These are phyloP conservation scores for Chauna torquata DNA, from an alignment of 2,113 vertebrate species.

Conservation along the genomic window DNA sequence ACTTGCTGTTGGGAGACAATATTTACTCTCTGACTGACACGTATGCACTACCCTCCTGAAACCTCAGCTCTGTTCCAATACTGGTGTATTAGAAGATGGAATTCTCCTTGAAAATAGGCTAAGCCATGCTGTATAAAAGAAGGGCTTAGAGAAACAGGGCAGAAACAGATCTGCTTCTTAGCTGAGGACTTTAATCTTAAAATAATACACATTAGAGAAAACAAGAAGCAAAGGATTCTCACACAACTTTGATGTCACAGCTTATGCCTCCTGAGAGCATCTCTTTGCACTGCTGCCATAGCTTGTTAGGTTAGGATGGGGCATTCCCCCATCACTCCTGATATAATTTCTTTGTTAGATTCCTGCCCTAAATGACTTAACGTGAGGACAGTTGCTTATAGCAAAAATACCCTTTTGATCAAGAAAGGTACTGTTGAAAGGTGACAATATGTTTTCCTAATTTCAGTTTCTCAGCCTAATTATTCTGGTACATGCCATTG, in stretches of 20 bases:
- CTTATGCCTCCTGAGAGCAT: not conserved
- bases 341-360: not conserved
- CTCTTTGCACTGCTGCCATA: not conserved
- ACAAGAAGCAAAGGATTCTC: not conserved
- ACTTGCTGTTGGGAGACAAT: not conserved
- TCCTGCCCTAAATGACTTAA: not conserved
- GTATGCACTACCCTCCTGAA: not conserved
- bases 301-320: not conserved
- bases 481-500: not conserved
- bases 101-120: not conserved
- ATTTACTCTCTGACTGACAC: conserved; percentile 41
- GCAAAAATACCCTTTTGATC: not conserved
- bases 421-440: not conserved
- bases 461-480: not conserved
- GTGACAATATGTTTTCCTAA: not conserved
- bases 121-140: not conserved
- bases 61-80: not conserved
- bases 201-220: not conserved
- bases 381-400: not conserved
- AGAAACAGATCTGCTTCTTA: not conserved
- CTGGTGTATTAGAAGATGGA: not conserved
- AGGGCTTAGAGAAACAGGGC: not conserved
- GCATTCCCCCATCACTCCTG: not conserved
- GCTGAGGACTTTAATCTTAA: not conserved
- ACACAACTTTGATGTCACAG: not conserved